Evolutionary conservation across 2,797 vertebrate species (phyloP).

Genomic region (Oryzias sinensis): DNA sequence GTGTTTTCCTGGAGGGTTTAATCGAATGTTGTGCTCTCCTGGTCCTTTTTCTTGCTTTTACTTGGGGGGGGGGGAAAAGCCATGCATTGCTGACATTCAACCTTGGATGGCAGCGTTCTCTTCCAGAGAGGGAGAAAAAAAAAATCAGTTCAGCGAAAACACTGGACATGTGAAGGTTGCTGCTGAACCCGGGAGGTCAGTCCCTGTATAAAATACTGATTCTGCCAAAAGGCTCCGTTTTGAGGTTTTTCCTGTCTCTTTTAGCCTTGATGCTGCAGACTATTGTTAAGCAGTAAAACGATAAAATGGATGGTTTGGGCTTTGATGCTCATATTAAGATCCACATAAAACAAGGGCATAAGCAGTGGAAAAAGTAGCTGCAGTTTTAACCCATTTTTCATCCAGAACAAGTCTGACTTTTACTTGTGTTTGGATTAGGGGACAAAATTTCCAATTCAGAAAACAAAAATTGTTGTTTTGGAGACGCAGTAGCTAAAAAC

Average conservation of each 20-base stretch:
- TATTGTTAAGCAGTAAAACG: slow-evolving; percentile 13
- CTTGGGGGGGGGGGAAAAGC: slow-evolving; percentile 23
- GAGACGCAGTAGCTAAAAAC: too few relatives aligned
- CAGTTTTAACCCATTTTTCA: too few relatives aligned
- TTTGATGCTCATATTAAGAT: not conserved
- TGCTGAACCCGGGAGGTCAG: slow-evolving; percentile 30
- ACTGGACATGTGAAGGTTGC: slow-evolving; percentile 23
- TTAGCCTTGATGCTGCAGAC: slow-evolving; percentile 6
- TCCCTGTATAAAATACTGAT: slow-evolving; percentile 15
- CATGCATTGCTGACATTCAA: slow-evolving; percentile 57
- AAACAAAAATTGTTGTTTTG: too few relatives aligned
- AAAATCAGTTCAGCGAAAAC: slow-evolving; percentile 26
- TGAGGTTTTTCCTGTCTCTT: slow-evolving; percentile 3
- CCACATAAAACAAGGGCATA: not conserved
- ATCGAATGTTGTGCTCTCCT: slow-evolving; percentile 50
- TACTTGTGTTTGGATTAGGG: too few relatives aligned
- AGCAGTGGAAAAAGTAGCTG: not conserved
- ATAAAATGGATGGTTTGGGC: not conserved
- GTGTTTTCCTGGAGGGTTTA: slow-evolving; percentile 51
- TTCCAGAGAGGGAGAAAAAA: slow-evolving; percentile 16
- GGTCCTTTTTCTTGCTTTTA: slow-evolving; percentile 9
- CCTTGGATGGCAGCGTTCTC: slow-evolving; percentile 30
- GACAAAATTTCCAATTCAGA: too few relatives aligned
- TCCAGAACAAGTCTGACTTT: too few relatives aligned
- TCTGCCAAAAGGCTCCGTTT: slow-evolving; percentile 16